These are phyloP conservation scores for Turritopsis dohrnii DNA, from an alignment of 30 jellyfish, hydroid and myxozoan genomes.

Conservation along the genomic window DNA sequence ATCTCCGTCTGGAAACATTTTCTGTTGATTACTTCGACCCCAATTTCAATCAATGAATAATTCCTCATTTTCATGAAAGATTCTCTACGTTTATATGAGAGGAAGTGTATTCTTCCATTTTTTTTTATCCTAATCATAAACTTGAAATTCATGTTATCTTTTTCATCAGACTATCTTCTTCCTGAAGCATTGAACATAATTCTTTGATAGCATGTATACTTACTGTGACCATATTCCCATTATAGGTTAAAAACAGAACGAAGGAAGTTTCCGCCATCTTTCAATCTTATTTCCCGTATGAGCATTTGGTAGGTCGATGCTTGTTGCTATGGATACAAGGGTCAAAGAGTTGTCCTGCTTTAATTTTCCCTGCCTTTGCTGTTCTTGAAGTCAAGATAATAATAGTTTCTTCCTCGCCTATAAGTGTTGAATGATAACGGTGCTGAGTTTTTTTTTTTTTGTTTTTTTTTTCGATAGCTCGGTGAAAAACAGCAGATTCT, in stretches of 20 bases:
- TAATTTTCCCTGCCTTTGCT: not conserved
- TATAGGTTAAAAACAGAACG: slow-evolving; percentile 73
- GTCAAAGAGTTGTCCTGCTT: not conserved
- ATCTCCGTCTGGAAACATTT: not conserved
- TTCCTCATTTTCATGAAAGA: no score
- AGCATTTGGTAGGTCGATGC: slow-evolving; percentile 72
- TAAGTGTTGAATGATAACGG: no score
- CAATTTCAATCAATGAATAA: no score
- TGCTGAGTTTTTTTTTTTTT: not conserved
- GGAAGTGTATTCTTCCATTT: no score
- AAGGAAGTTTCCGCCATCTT: slow-evolving; percentile 48
- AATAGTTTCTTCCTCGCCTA: no score
- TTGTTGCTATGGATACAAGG: no score
- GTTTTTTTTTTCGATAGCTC: slow-evolving; percentile 34
- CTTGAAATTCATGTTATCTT: not conserved
- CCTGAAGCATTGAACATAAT: not conserved
- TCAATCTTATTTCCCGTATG: slow-evolving; percentile 82
- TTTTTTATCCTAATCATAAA: not conserved
- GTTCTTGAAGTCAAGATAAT: not conserved
- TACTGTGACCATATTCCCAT: no score
- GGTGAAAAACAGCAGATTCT: slow-evolving; percentile 43
- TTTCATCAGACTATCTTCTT: not conserved
- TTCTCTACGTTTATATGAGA: no score
- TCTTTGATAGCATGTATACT: no score
- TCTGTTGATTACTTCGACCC: no score